Evolutionary conservation across 2,888 invertebrate genomes (phyloP), one percentile per base, ranked within the genome.

Genomic region (Calliscelio sp.): DNA sequence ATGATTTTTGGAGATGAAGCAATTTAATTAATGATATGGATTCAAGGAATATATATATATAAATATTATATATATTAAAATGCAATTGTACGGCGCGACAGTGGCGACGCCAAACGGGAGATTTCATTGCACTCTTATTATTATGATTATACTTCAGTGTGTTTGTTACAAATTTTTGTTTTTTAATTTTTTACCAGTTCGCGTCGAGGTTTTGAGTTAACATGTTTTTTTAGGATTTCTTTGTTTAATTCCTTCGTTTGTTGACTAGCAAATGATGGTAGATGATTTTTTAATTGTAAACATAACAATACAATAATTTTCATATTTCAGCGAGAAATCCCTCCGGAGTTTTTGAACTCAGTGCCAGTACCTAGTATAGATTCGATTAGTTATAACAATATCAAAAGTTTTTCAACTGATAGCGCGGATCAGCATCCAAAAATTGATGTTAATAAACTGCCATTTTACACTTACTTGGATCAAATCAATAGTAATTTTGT

Each of bases 401-500:
- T 96, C 25, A 89, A 92, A 84, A 94, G 94, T 22, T 95, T 93
- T 86, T 93, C 93, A 14, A 93, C 94, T 22, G 93, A 93, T 49
- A 91, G 91, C 14, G 59, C 85, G 16, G 91, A 94, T 38, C 94
- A 94, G 71, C 93, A 94, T 87, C 94, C 95, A 0, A 93, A 95
- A 88, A 94, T 96, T 86, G 94, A 96, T 90, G 93, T 96, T 11
- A 92, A 93, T 1, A 93, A 95, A 59, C 92, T 97, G 53, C 97
- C 97, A 0, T 93, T 97, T 20, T 96, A 95, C 90, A 95, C 97
- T 0, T 96, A 97, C 86, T 94, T 97, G 63, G 97, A 97, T 93
- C 95, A 97, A 91, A 93, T 97, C 61, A 96, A 96, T 86, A 96
- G 97, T 1, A 97, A 97, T 93, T 98, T 98, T 93, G 95, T 97